These are phyloP conservation scores for Ylistrum balloti DNA, from an alignment of 1,140 invertebrate species.

Conservation along the genomic window DNA sequence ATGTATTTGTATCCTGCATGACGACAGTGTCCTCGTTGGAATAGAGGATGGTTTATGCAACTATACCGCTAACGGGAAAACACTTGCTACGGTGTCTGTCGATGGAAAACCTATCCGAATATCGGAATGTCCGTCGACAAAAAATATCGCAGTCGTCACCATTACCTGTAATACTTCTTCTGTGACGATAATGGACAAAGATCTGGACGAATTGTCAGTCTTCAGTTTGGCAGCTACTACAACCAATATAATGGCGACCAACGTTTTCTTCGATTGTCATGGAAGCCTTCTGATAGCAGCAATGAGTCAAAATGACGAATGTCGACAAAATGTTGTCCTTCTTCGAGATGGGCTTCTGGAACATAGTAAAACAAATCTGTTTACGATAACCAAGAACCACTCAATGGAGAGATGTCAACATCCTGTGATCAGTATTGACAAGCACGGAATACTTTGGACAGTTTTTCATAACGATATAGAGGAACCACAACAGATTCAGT, in stretches of 20 bases:
- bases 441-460: background rate
- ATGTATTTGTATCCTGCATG: background rate
- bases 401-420: background rate
- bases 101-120: slow-evolving; percentile 15
- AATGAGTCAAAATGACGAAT: background rate
- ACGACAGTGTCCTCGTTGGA: background rate
- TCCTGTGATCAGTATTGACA: background rate
- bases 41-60: background rate
- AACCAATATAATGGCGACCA: background rate
- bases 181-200: background rate
- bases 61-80: background rate
- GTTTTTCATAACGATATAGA: background rate
- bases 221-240: background rate
- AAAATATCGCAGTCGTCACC: background rate
- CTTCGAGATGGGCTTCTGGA: background rate
- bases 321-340: background rate
- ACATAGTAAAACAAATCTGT: background rate
- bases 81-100: background rate
- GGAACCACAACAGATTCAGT: background rate
- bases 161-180: background rate
- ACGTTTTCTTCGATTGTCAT: background rate
- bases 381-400: background rate
- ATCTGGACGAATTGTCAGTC: background rate
- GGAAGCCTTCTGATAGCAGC: background rate
- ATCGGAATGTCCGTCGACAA: background rate